A percentile compares a stretch with the other conserved stretches of the same genome.
These are phyloP conservation scores for Adrianichthys oophorus DNA, from an alignment of 2,797 vertebrate species.

Conservation along the genomic window DNA sequence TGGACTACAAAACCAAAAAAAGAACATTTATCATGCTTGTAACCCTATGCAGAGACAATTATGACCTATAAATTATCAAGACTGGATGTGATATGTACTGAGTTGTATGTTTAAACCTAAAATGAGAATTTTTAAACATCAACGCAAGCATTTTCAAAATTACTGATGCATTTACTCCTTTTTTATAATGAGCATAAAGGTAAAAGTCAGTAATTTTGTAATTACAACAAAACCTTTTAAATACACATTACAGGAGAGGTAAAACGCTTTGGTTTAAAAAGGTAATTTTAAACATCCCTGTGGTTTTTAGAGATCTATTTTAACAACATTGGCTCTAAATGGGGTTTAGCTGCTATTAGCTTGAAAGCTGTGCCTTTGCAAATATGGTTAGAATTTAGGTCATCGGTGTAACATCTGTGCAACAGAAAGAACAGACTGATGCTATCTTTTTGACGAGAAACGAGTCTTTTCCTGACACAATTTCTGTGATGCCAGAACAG, in stretches of 20 bases:
- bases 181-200: too few relatives aligned
- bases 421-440: conserved; percentile 5
- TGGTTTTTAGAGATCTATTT: too few relatives aligned
- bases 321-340: background rate
- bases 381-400: conserved; percentile 22
- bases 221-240: too few relatives aligned
- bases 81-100: too few relatives aligned
- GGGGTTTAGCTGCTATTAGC: background rate
- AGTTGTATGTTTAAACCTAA: background rate
- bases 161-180: too few relatives aligned
- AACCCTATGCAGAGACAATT: background rate
- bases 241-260: too few relatives aligned
- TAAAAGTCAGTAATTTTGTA: too few relatives aligned
- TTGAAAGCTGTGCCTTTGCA: conserved; percentile 13
- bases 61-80: background rate
- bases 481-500: background rate
- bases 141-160: background rate
- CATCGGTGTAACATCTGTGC: conserved; percentile 19
- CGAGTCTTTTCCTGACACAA: background rate
- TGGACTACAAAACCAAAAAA: conserved; percentile 4
- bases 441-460: conserved; percentile 17
- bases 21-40: background rate
- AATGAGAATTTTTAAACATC: background rate
- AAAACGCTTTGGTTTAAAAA: background rate
- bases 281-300: background rate